Base-by-base conservation (phyloP, 2,888 invertebrate genomes). In the Microdon myrmicae region DNA sequence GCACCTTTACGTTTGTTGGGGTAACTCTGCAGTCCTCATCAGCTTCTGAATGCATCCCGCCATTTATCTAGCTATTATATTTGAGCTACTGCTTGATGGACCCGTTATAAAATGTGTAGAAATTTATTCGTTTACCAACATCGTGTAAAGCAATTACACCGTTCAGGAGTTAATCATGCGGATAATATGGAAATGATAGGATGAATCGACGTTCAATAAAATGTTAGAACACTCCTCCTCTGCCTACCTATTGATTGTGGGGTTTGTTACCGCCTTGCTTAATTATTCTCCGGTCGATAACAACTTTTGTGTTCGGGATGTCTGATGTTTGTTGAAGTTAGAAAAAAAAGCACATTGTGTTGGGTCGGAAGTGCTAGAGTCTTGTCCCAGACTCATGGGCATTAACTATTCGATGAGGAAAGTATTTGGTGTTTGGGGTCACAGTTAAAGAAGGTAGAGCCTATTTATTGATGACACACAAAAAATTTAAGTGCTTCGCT, bases 151-250 rank as follows among this genome's bases (percentile, higher is more conserved):
- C 12, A 35, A 47, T 54, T 31, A 35, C 39, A 29, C 7, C 22
- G 29, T 25, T 32, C 47, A 31, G n/a, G n/a, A n/a, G 41, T 59
- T 38, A 54, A 48, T 43, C 54, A 54, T 60, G 60, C 47, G 25
- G 47, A 38, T 60, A 60, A 54, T 54, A 60, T 54, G 54, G 16
- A 54, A 60, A 60, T 48, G 35, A 48, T 54, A 14, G 47, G 54
- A 43, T 28, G 54, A 20, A 26, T 14, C 47, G 41, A 48, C 37
- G 37, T n/a, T n/a, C n/a, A n/a, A n/a, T 17, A 44, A 38, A 43
- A 35, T 10, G 26, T 32, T 20, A 20, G 31, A 54, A 25, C 35
- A 23, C 19, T 28, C 29, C 31, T 14, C 28, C 22, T n/a, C n/a
- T 13, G 23, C 22, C 20, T 43, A 54, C 34, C 37, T 41, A 39